Evolutionary conservation across 2,888 invertebrate genomes (phyloP).

Genomic region (Perithous albicinctus): DNA sequence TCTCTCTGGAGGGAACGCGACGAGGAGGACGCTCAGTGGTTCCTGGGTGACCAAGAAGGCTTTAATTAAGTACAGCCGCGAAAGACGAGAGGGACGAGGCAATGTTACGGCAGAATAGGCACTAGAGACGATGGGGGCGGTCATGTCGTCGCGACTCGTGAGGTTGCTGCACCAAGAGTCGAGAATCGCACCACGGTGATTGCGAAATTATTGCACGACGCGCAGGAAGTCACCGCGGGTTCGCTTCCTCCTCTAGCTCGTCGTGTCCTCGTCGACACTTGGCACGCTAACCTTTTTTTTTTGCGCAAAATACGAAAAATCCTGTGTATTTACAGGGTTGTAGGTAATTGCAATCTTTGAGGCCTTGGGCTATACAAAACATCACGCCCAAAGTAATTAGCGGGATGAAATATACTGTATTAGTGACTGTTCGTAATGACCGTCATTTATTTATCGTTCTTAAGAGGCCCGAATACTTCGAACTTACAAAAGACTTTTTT

Average conservation of each 20-base stretch:
- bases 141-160: conserved; percentile 49
- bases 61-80: conserved; percentile 47
- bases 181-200: conserved; percentile 9
- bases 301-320: conserved; percentile 26
- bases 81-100: conserved; percentile 5
- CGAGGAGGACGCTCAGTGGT: neutral
- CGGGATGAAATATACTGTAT: neutral
- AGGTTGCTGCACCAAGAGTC: conserved; percentile 51
- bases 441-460: neutral
- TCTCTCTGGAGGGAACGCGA: neutral
- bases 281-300: conserved; percentile 35
- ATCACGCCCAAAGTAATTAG: neutral
- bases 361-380: conserved; percentile 6
- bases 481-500: too few relatives aligned
- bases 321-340: conserved; percentile 4
- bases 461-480: too few relatives aligned
- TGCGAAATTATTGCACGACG: conserved; percentile 51
- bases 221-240: conserved; percentile 49
- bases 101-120: conserved; percentile 38
- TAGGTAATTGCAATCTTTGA: conserved; percentile 4
- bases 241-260: conserved; percentile 39
- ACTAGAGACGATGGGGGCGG: conserved; percentile 33
- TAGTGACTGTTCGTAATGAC: neutral
- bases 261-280: conserved; percentile 28
- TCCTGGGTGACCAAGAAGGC: conserved; percentile 23